These are phyloP conservation scores for Mystacides longicornis DNA, from an alignment of 2,888 invertebrate species.

Conservation along the genomic window DNA sequence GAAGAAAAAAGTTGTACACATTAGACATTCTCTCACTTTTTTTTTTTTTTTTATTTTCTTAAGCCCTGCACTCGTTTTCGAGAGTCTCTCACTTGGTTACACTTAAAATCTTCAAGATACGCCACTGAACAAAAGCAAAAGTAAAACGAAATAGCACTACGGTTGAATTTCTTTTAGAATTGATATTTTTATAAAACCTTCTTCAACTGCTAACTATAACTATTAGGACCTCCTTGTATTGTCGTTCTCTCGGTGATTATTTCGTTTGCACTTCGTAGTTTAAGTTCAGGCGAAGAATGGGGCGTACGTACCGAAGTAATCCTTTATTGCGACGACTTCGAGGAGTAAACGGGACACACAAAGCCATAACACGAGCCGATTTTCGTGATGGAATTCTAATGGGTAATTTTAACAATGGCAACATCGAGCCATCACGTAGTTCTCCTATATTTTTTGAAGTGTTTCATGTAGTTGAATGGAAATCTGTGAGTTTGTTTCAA, in stretches of 20 bases:
- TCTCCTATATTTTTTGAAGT: too few relatives aligned
- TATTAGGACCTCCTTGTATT: neutral
- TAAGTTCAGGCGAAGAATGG: slow-evolving; percentile 13
- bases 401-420: neutral
- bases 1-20: too few relatives aligned
- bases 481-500: too few relatives aligned
- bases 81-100: too few relatives aligned
- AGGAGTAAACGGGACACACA: neutral
- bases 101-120: too few relatives aligned
- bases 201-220: slow-evolving; percentile 1
- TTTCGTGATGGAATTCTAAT: slow-evolving; percentile 1
- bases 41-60: too few relatives aligned
- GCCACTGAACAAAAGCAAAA: too few relatives aligned
- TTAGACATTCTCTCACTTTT: too few relatives aligned
- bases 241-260: slow-evolving; percentile 21
- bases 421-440: neutral
- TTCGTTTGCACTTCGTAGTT: slow-evolving; percentile 24
- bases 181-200: slow-evolving; percentile 11
- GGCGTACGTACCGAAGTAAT: slow-evolving; percentile 12
- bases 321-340: slow-evolving; percentile 10
- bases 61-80: too few relatives aligned
- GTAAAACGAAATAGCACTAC: neutral
- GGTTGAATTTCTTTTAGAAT: neutral
- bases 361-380: neutral
- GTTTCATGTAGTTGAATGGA: neutral